Conservation (phyloP, 2,888 invertebrate genomes). For the Volucella inflata region DNA sequence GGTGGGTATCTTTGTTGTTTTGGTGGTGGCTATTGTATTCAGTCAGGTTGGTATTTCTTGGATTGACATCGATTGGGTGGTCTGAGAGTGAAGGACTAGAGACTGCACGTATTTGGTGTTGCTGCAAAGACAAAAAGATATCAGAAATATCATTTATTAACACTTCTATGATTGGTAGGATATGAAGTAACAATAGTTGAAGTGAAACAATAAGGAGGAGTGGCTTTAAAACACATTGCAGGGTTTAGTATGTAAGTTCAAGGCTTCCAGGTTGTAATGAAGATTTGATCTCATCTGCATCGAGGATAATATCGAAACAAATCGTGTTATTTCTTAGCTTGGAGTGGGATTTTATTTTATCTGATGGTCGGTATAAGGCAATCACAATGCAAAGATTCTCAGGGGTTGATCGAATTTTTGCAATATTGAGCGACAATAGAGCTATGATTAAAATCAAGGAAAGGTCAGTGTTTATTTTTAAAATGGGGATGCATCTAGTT, state of each 20-base stretch:
- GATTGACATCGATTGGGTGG: constrained; percentile 74
- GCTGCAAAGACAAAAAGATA: constrained; percentile 77
- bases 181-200: neutral
- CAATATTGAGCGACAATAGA: no score
- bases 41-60: constrained; percentile 57
- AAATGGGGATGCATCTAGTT: no score
- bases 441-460: no score
- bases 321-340: no score
- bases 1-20: constrained; percentile 59
- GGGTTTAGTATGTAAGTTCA: constrained; percentile 47
- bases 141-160: constrained; percentile 45
- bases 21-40: constrained; percentile 61
- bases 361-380: no score
- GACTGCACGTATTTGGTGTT: constrained; percentile 82
- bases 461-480: no score
- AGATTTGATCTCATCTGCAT: neutral
- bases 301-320: neutral
- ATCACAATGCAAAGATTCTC: no score
- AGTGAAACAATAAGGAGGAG: constrained; percentile 24
- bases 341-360: no score
- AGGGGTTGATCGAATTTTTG: no score
- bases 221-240: constrained; percentile 34
- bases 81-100: constrained; percentile 83
- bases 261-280: constrained; percentile 32
- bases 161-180: constrained; percentile 28